Percentiles rank a stretch among this genome's conserved stretches.
These are phyloP conservation scores for Entomyzon cyanotis DNA, from an alignment of 2,113 vertebrate species.

Conservation along the genomic window DNA sequence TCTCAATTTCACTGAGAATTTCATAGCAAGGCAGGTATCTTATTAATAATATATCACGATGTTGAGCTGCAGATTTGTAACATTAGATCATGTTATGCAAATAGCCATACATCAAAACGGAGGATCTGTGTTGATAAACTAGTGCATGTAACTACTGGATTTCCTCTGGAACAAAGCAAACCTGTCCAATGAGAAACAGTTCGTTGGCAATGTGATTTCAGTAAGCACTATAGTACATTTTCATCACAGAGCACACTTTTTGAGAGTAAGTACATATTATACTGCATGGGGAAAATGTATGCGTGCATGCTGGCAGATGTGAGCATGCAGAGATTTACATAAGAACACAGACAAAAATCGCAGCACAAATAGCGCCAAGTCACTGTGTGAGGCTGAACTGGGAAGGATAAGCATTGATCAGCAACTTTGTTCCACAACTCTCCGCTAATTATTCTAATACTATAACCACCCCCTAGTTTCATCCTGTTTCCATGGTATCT, in stretches of 20 bases:
- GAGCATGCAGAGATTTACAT: not conserved
- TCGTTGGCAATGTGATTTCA: not conserved
- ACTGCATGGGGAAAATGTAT: not conserved
- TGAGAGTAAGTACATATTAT: not conserved
- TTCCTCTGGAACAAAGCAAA: not conserved
- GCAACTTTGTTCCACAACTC: not conserved
- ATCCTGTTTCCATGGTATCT: slow-evolving; percentile 32
- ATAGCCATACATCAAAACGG: not conserved
- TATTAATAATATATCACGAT: not conserved
- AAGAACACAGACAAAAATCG: not conserved
- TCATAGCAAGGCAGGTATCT: not conserved
- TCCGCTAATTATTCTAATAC: not conserved
- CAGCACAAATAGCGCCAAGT: not conserved
- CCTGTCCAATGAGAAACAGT: not conserved
- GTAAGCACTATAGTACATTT: not conserved
- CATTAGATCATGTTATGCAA: not conserved
- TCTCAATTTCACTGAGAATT: not conserved
- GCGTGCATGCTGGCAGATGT: not conserved
- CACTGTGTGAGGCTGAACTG: not conserved
- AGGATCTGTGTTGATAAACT: not conserved
- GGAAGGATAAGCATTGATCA: not conserved
- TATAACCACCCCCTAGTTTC: not conserved
- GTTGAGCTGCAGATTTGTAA: not conserved
- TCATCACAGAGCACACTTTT: not conserved
- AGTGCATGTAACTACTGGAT: not conserved